Evolutionary conservation across 2,888 invertebrate species (phyloP).

Genomic region (Andrena fulva): DNA sequence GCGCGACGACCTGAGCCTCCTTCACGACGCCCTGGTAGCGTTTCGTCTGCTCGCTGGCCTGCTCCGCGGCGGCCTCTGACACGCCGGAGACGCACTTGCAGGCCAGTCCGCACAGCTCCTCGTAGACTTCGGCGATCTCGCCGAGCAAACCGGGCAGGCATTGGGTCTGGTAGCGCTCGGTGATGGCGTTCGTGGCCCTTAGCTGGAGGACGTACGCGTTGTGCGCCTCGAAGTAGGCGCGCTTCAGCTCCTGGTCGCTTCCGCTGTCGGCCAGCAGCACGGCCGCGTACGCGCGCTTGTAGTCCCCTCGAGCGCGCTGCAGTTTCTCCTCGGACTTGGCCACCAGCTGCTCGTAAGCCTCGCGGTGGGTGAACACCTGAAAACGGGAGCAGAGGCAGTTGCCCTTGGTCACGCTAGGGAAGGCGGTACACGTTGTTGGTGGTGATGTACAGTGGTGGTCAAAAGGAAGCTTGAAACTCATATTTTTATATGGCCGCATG

Average conservation of each 20-base stretch:
- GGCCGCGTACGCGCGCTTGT: slow-evolving; percentile 93
- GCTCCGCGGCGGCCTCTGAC: slow-evolving; percentile 94
- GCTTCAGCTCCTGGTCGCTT: slow-evolving; percentile 87
- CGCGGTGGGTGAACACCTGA: slow-evolving; percentile 92
- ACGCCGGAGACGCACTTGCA: slow-evolving; percentile 87
- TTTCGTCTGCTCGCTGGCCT: slow-evolving; percentile 93
- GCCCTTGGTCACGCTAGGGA: background rate
- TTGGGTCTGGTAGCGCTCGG: slow-evolving; percentile 94
- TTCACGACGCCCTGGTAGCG: slow-evolving; percentile 93
- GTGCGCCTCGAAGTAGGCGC: slow-evolving; percentile 94
- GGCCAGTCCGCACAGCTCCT: slow-evolving; percentile 90
- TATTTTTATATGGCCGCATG: no score
- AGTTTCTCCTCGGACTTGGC: slow-evolving; percentile 93
- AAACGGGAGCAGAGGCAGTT: background rate
- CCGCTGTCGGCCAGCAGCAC: slow-evolving; percentile 89
- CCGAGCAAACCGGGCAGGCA: slow-evolving; percentile 94
- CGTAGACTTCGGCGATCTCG: slow-evolving; percentile 97
- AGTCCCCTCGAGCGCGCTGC: slow-evolving; percentile 93
- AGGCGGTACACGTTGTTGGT: no score
- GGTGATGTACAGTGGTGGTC: no score
- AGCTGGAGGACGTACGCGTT: slow-evolving; percentile 97
- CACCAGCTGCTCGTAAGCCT: slow-evolving; percentile 95
- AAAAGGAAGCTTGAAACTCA: no score
- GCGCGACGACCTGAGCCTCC: slow-evolving; percentile 91
- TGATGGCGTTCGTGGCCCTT: slow-evolving; percentile 96